Base-by-base conservation (phyloP, 2,888 invertebrate genomes). In the Netelia melanura region DNA sequence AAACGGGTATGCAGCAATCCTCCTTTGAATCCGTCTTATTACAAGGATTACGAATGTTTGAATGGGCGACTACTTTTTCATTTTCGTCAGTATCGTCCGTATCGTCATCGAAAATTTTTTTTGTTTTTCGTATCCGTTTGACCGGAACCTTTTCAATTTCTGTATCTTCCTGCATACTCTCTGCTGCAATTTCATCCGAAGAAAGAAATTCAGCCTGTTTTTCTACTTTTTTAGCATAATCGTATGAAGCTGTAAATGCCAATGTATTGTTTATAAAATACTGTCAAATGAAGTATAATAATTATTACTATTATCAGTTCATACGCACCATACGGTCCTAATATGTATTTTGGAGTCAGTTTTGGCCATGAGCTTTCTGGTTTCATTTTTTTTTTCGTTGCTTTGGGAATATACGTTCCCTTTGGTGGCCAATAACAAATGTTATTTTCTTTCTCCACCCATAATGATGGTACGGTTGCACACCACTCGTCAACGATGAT, bases 391-490 rank as follows among this genome's bases (percentile, higher is more conserved):
- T n/a, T 64, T 64, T n/a, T 17, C 17, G 17, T 17, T 64, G 64
- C 64, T 64, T 14, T 17, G 38, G 14, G 17, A 14, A 64, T 17
- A 38, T n/a, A 64, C 14, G 14, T 64, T 64, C 17, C 64, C 17
- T 64, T 64, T 25, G 64, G 64, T 64, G 64, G 64, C 64, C 23
- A 64, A 23, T 64, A 64, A 64, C 64, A 64, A 17, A 11, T 64
- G 17, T 64, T 64, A 64, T 64, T 64, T 17, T 64, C 64, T 10
- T 64, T 64, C 38, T 64, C 64, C 17, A 64, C 64, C 64, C 64
- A 64, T 3, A 17, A 30, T 14, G 64, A 64, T 17, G 64, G 64
- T 11, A 64, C 64, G 14, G 64, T 21, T n/a, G 64, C 64, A 17
- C 64, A 64, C 64, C 64, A 64, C 11, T 64, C 17, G 14, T 64